Percentiles rank a stretch among this genome's conserved stretches.
Evolutionary conservation across 2,888 invertebrate species (phyloP).

Genomic region (Callinectes sapidus): DNA sequence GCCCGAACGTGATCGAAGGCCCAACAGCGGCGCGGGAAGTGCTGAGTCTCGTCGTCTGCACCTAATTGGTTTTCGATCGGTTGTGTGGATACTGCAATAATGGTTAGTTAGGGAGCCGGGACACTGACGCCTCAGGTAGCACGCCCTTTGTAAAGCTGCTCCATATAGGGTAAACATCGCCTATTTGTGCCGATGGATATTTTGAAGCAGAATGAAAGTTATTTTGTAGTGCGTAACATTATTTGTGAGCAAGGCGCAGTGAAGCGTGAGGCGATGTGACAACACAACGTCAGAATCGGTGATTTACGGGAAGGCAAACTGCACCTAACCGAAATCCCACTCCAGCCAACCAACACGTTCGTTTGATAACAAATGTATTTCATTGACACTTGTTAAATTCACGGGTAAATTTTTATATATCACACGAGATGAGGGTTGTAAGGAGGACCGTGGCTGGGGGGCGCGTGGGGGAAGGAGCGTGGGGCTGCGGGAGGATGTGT

Average conservation of each 20-base stretch:
- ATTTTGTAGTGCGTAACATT: background rate
- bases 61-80: slow-evolving; percentile 53
- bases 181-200: slow-evolving; percentile 1
- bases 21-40: slow-evolving; percentile 33
- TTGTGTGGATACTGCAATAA: slow-evolving; percentile 54
- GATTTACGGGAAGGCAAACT: background rate
- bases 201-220: background rate
- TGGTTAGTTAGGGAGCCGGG: slow-evolving; percentile 41
- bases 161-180: slow-evolving; percentile 21
- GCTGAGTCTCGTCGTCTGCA: slow-evolving; percentile 46
- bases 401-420: background rate
- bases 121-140: slow-evolving; percentile 40
- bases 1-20: slow-evolving; percentile 41
- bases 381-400: background rate
- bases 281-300: background rate
- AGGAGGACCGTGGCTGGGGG: background rate
- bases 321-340: background rate
- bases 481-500: slow-evolving; percentile 7
- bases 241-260: background rate
- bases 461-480: background rate
- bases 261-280: background rate
- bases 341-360: background rate
- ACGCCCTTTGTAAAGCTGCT: slow-evolving; percentile 31
- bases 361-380: slow-evolving; percentile 6
- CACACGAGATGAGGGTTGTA: background rate